Conservation (phyloP, 2,113 vertebrate species). For the Gambusia holbrooki region DNA sequence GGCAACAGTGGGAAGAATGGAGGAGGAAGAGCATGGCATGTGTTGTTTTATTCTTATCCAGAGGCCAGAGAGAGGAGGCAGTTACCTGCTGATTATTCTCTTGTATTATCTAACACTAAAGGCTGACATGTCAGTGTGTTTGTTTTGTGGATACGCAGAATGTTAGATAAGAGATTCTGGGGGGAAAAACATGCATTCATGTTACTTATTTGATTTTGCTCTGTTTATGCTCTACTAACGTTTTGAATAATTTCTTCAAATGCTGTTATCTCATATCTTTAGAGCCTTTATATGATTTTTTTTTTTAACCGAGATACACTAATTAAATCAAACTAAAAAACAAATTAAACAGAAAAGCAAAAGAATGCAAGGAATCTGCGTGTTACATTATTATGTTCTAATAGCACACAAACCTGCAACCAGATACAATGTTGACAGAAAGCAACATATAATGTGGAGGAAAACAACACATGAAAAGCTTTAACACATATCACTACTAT, state of each 20-base stretch:
- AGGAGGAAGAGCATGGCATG: conserved; percentile 72
- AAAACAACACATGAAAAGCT: conserved; percentile 40
- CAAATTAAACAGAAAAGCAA: too few relatives aligned
- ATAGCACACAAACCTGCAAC: not conserved
- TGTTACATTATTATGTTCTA: too few relatives aligned
- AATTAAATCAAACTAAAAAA: too few relatives aligned
- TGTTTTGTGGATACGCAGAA: conserved; percentile 41
- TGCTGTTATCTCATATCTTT: not conserved
- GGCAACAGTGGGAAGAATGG: conserved; percentile 61
- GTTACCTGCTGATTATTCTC: conserved; percentile 69
- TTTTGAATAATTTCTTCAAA: not conserved
- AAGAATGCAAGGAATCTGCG: too few relatives aligned
- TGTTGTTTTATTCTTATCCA: conserved; percentile 73
- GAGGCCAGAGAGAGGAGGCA: conserved; percentile 72
- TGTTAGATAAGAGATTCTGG: conserved; percentile 51
- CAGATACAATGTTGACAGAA: not conserved
- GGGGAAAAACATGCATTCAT: conserved; percentile 34
- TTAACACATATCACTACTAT: conserved; percentile 12
- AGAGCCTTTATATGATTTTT: too few relatives aligned
- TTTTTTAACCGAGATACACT: too few relatives aligned
- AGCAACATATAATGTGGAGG: not conserved
- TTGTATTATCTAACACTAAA: conserved; percentile 66
- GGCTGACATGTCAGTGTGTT: conserved; percentile 27
- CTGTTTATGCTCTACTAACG: conserved; percentile 1
- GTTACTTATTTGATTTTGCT: conserved; percentile 1